phyloP scores from a whole-genome alignment of 2,888 invertebrate species.

The Drosophila picticornis region DNA sequence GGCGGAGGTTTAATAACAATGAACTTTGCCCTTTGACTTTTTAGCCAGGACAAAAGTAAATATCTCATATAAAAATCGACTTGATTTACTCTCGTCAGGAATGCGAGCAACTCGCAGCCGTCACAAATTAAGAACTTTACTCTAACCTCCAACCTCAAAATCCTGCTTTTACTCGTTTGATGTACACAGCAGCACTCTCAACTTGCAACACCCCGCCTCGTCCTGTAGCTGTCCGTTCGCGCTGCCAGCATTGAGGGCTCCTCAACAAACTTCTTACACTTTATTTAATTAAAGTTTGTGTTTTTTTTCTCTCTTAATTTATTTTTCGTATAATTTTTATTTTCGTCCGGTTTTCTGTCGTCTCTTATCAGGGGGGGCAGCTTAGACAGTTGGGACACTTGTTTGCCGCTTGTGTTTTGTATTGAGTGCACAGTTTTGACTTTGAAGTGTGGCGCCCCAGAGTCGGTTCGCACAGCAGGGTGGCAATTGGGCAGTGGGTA shows the following conservation, averaged over 20 bases:
- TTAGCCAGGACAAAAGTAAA: slow-evolving; percentile 54
- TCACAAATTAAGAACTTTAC: slow-evolving; percentile 51
- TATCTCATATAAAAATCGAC: slow-evolving; percentile 60
- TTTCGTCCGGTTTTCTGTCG: slow-evolving; percentile 21
- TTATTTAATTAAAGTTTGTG: slow-evolving; percentile 78
- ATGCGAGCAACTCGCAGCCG: slow-evolving; percentile 28
- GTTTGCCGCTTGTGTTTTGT: slow-evolving; percentile 62
- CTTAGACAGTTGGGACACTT: slow-evolving; percentile 76
- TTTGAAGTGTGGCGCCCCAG: slow-evolving; percentile 69
- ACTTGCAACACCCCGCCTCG: slow-evolving; percentile 1
- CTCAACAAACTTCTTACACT: slow-evolving; percentile 74
- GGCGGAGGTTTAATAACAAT: slow-evolving; percentile 46
- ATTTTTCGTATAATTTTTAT: slow-evolving; percentile 7
- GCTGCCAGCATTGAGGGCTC: slow-evolving; percentile 58
- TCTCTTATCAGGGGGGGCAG: slow-evolving; percentile 62
- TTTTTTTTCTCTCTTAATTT: slow-evolving; percentile 35
- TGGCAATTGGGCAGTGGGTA: not conserved
- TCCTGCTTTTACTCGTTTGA: slow-evolving; percentile 40
- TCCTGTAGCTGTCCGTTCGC: slow-evolving; percentile 2
- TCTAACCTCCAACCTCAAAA: not conserved
- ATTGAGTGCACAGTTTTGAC: slow-evolving; percentile 68
- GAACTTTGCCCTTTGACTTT: slow-evolving; percentile 57
- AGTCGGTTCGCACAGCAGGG: slow-evolving; percentile 8
- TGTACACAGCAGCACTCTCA: slow-evolving; percentile 28
- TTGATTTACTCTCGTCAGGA: slow-evolving; percentile 59